These are phyloP conservation scores for Ardeotis arabs DNA, from an alignment of 2,113 vertebrate genomes.

Conservation along the genomic window DNA sequence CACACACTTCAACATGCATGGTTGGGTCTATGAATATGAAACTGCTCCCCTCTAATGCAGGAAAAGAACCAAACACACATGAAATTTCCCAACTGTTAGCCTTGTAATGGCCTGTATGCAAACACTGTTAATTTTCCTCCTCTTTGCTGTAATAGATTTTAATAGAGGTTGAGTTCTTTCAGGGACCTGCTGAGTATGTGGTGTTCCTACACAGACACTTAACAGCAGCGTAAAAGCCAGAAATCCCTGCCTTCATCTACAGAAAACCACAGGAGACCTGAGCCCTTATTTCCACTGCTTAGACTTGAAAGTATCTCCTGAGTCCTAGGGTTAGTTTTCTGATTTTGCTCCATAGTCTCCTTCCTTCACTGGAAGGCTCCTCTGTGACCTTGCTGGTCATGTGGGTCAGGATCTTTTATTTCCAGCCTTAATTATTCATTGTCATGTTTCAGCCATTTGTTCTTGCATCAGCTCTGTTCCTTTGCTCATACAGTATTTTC, in stretches of 20 bases:
- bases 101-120: neutral
- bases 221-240: neutral
- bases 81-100: neutral
- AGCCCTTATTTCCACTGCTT: neutral
- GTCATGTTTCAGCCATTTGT: neutral
- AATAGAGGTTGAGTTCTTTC: constrained; percentile 22
- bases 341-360: neutral
- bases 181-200: constrained; percentile 3
- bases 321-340: neutral
- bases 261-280: neutral
- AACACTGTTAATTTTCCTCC: neutral
- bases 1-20: constrained; percentile 55
- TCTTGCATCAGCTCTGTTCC: neutral
- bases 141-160: neutral
- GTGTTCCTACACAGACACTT: constrained; percentile 11
- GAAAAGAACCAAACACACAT: constrained; percentile 5
- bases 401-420: neutral
- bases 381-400: neutral
- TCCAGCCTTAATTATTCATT: neutral
- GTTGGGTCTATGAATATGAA: constrained; percentile 23
- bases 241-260: neutral
- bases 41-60: constrained; percentile 14
- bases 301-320: neutral
- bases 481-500: neutral
- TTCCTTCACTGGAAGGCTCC: neutral